These are phyloP conservation scores for Nebria salina DNA, from an alignment of 2,888 invertebrate genomes.

Conservation along the genomic window DNA sequence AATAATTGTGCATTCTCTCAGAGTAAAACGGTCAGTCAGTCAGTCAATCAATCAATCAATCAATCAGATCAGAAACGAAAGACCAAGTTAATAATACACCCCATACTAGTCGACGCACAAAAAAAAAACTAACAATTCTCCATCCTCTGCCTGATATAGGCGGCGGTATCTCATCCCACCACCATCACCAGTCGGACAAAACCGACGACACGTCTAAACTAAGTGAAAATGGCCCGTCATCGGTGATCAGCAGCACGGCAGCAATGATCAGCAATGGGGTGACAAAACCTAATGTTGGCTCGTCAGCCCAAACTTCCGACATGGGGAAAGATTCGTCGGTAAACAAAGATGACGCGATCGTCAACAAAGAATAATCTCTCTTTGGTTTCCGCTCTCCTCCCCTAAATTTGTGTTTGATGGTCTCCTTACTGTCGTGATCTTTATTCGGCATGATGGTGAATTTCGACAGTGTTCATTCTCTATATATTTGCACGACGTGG, in stretches of 20 bases:
- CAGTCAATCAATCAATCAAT: background rate
- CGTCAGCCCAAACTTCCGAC: conserved; percentile 50
- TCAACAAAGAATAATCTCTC: conserved; percentile 54
- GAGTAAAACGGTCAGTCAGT: background rate
- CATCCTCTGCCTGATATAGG: conserved; percentile 49
- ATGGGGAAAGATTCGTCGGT: conserved; percentile 55
- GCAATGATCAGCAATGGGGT: conserved; percentile 49
- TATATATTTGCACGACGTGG: conserved; percentile 1
- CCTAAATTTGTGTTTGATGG: background rate
- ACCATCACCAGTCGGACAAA: conserved; percentile 56
- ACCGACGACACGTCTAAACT: conserved; percentile 57
- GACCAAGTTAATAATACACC: background rate
- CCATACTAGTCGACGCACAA: background rate
- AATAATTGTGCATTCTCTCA: conserved; percentile 1
- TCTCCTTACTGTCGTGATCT: conserved; percentile 1
- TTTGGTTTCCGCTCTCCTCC: background rate
- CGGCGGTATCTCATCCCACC: conserved; percentile 52
- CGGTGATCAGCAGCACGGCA: conserved; percentile 48
- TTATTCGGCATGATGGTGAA: background rate
- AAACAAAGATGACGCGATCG: conserved; percentile 57
- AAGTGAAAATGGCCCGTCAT: conserved; percentile 53
- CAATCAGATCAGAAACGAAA: background rate
- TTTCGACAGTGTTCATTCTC: background rate
- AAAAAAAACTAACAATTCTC: background rate
- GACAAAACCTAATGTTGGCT: conserved; percentile 39